Evolutionary conservation across 2,888 invertebrate genomes (phyloP).

Genomic region (Patella depressa): DNA sequence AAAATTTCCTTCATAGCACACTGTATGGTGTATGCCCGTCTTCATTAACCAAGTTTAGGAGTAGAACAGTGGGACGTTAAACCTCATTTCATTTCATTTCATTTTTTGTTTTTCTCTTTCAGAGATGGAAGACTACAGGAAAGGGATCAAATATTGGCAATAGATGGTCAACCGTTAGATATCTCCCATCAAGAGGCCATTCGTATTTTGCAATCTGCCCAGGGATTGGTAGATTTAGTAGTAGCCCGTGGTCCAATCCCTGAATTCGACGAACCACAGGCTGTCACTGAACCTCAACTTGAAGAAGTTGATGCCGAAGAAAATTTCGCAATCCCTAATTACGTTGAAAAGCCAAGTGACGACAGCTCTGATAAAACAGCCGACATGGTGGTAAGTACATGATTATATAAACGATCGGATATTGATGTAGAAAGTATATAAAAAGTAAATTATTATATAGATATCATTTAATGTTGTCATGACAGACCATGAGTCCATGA

Average conservation of each 20-base stretch:
- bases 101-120: slow-evolving; percentile 45
- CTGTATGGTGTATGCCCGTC: too few relatives aligned
- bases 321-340: slow-evolving; percentile 19
- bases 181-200: slow-evolving; percentile 88
- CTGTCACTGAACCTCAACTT: slow-evolving; percentile 18
- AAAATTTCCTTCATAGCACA: too few relatives aligned
- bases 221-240: slow-evolving; percentile 74
- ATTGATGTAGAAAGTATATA: too few relatives aligned
- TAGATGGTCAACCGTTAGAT: slow-evolving; percentile 81
- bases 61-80: too few relatives aligned
- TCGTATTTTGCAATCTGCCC: slow-evolving; percentile 82
- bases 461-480: too few relatives aligned
- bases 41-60: too few relatives aligned
- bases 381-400: slow-evolving; percentile 55
- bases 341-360: slow-evolving; percentile 26
- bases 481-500: too few relatives aligned
- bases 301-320: slow-evolving; percentile 18
- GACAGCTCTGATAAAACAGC: slow-evolving; percentile 40
- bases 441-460: too few relatives aligned
- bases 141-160: slow-evolving; percentile 87
- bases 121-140: slow-evolving; percentile 81
- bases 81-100: too few relatives aligned
- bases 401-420: too few relatives aligned
- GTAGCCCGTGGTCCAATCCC: slow-evolving; percentile 67
- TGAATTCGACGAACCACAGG: slow-evolving; percentile 22